phyloP scores from a whole-genome alignment of 92 coral and sea anemone species.

The Zoanthus sociatus region DNA sequence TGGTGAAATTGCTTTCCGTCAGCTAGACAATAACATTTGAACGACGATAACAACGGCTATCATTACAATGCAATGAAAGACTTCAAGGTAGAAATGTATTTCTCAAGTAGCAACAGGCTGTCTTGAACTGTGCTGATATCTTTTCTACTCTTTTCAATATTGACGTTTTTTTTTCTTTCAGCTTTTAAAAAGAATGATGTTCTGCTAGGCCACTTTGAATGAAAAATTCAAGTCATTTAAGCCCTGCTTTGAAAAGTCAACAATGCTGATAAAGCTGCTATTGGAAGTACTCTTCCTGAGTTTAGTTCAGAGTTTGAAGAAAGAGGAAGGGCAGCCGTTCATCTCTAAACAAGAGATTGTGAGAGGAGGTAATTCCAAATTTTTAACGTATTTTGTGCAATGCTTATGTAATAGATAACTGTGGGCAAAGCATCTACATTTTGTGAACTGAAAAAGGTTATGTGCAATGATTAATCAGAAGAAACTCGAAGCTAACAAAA shows the following conservation, averaged over 20 bases:
- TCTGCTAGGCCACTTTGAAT: neutral
- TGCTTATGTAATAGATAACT: neutral
- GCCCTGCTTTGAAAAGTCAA: neutral
- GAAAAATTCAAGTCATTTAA: neutral
- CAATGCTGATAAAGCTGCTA: neutral
- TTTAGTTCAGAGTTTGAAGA: neutral
- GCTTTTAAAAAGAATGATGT: neutral
- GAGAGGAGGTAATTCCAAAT: neutral
- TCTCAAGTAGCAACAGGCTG: neutral
- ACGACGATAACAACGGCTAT: neutral
- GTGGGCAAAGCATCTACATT: neutral
- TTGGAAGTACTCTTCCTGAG: neutral
- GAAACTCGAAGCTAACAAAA: too few relatives aligned
- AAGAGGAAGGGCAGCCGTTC: neutral
- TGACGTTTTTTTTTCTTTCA: neutral
- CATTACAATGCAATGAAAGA: neutral
- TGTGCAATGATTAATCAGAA: too few relatives aligned
- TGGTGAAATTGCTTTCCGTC: neutral
- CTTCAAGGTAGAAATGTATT: neutral
- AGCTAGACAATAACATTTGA: neutral
- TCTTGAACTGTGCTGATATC: neutral
- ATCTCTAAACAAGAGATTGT: neutral
- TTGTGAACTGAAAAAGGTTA: neutral
- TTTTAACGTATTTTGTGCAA: neutral
- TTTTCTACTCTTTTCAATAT: neutral